Evolutionary conservation across 2,797 vertebrate genomes (phyloP), one percentile per base, ranked within the genome.

Genomic region (Limosa lapponica): DNA sequence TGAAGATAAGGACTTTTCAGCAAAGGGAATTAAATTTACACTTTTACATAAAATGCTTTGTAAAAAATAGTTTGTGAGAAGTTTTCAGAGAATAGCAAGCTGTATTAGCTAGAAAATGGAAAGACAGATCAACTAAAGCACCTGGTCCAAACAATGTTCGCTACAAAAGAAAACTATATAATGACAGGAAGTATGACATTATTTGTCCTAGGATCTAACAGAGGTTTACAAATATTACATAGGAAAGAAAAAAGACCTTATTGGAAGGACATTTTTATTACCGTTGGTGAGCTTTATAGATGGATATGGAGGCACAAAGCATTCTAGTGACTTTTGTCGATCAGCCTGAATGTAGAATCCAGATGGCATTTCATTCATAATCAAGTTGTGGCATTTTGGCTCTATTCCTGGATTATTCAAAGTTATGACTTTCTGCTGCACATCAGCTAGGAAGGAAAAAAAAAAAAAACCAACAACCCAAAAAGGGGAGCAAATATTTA

Each of bases 361-460:
- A 92, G 90, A 94, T 95, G 93, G 92, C 73, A 87, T 72, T 94
- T 91, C 61, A 79, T 95, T 94, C 70, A 70, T 90, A 94, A 90
- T 96, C 69, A 83, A 87, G 62, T 95, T 84, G 69, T 58, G 66
- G 34, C 32, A 84, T 92, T 95, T 94, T 95, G 95, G 80, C 85
- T 95, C 30, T 72, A 6, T 78, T 95, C 89, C 87, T 93, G 67
- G 58, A 20, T 84, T 77, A 93, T 82, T 32, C 1, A 1, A 84
- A 94, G 46, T 75, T 89, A 89, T 48, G 54, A 59, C 48, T 91
- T 85, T 73, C 41, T 92, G 59, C 28, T 87, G 27, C 59, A 48
- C 24, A 67, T 59, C 48, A 80, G 16, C n/a, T 48, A 58, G 30
- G 59, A 87, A 80, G 27, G 73, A 87, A 96, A 92, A 62, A 22